Percentiles rank a stretch among this genome's conserved stretches.
These are phyloP conservation scores for Drosophila kuntzei DNA, from an alignment of 2,888 invertebrate species.

Conservation along the genomic window DNA sequence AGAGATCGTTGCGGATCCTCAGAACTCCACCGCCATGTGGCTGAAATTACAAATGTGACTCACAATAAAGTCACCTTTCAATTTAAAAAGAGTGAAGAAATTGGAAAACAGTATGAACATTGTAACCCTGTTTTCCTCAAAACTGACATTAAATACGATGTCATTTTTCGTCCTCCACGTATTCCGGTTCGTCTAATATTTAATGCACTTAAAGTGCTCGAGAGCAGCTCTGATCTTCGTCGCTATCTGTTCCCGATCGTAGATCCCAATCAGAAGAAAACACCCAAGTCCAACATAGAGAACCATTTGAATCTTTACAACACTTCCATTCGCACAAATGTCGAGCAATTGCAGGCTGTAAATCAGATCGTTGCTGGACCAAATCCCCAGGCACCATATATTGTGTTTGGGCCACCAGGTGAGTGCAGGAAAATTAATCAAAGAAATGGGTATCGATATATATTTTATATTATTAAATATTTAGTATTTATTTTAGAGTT, in stretches of 20 bases:
- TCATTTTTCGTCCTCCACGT: constrained; percentile 72
- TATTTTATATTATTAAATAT: too few species aligned
- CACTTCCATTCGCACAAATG: constrained; percentile 86
- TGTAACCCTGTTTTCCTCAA: not conserved
- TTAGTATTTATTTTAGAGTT: too few species aligned
- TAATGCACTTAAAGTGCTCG: not conserved
- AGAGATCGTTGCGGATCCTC: not conserved
- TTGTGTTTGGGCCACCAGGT: constrained; percentile 95
- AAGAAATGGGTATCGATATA: too few species aligned
- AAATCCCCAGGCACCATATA: constrained; percentile 90
- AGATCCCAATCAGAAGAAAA: not conserved
- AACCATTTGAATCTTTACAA: constrained; percentile 61
- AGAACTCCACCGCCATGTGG: not conserved
- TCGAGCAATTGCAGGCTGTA: constrained; percentile 89
- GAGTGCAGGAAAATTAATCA: constrained; percentile 66
- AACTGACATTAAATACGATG: constrained; percentile 17
- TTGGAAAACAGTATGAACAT: not conserved
- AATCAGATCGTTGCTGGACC: constrained; percentile 88
- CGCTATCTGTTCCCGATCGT: constrained; percentile 55
- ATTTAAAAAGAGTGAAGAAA: not conserved
- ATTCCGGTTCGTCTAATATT: constrained; percentile 25
- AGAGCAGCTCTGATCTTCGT: not conserved
- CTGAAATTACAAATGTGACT: not conserved
- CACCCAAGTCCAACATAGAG: not conserved
- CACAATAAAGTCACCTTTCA: not conserved